Evolutionary conservation across 2,888 invertebrate genomes (phyloP), one percentile per base, ranked within the genome.

Genomic region (Hirudinaria manillensis): DNA sequence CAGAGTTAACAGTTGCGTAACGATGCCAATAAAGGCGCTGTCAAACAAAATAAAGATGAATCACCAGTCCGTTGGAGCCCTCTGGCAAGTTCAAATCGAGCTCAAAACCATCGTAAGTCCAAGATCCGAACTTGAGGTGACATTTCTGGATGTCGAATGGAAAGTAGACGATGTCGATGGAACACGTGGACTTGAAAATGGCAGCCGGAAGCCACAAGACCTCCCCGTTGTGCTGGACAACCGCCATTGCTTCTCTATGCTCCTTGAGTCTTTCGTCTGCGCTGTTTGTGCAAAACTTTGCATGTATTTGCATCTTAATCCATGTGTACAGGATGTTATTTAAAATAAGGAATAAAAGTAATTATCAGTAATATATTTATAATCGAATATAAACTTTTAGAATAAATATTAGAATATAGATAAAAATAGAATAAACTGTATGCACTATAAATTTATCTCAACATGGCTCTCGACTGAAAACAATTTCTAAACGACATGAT

Each of bases 141-240:
- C 85, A 85, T 21, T 76, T 79, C 79, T 85, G 85, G 65, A 81
- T 80, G 79, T 85, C 85, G 77, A 84, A 85, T 4, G 85, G 85
- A 79, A 85, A 85, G 74, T 83, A 81, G 32, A 80, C 80, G 67
- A 85, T 84, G 79, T 85, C 83, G 70, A 85, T 83, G 75, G 81
- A 80, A 78, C 85, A 85, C 32, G 84, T 82, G 76, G 83, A 84
- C 78, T 83, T 83, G 80, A 81, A 84, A 71, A 85, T 83, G 71
- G 83, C 83, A 78, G 83, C 83, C 0, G 82, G 82, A 70, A 82
- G 81, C 82, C 82, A 82, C 13, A 80, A 79, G 7, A 85, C 81
- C 21, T 77, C 72, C 29, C 85, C 85, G 34, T 76, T 79, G 71
- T 75, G 75, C 32, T 77, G 77, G 36, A 85, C 81, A 34, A 84